These are phyloP conservation scores for Agrotis exclamationis DNA, from an alignment of 2,888 invertebrate species.

Conservation along the genomic window DNA sequence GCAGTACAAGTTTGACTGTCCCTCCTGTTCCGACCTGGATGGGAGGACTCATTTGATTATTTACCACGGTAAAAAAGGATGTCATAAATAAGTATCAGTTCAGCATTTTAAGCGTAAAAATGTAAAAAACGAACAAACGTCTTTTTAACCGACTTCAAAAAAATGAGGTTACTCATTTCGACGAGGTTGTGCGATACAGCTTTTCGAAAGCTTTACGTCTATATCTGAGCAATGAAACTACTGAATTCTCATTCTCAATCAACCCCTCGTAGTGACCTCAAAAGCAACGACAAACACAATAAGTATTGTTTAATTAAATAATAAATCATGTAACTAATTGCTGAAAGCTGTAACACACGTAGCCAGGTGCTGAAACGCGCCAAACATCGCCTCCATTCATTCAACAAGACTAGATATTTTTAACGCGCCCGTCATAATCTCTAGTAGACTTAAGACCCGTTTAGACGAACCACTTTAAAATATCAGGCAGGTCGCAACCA, in stretches of 20 bases:
- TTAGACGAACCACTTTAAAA: slow-evolving; percentile 21
- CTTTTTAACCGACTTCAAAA: too few species aligned
- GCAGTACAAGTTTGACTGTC: too few species aligned
- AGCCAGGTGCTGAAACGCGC: slow-evolving; percentile 55
- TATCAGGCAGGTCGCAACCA: not conserved
- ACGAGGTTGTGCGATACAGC: not conserved
- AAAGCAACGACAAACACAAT: not conserved
- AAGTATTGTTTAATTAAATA: not conserved
- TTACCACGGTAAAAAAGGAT: too few species aligned
- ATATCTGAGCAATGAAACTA: not conserved
- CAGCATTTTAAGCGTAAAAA: too few species aligned
- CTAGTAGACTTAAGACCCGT: slow-evolving; percentile 32
- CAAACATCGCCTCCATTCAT: slow-evolving; percentile 68
- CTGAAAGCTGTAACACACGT: slow-evolving; percentile 18
- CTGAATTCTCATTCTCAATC: not conserved
- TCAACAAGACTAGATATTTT: slow-evolving; percentile 66
- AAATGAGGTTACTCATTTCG: too few species aligned
- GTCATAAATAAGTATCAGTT: too few species aligned
- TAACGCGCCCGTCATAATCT: slow-evolving; percentile 58
- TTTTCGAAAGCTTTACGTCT: not conserved
- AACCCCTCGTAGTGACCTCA: too few species aligned
- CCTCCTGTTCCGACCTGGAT: too few species aligned
- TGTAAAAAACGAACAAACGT: too few species aligned
- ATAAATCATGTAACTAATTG: slow-evolving; percentile 14
- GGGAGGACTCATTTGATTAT: too few species aligned